phyloP scores from a whole-genome alignment of 2,797 vertebrate species.

The Helicolenus hilgendorfi region DNA sequence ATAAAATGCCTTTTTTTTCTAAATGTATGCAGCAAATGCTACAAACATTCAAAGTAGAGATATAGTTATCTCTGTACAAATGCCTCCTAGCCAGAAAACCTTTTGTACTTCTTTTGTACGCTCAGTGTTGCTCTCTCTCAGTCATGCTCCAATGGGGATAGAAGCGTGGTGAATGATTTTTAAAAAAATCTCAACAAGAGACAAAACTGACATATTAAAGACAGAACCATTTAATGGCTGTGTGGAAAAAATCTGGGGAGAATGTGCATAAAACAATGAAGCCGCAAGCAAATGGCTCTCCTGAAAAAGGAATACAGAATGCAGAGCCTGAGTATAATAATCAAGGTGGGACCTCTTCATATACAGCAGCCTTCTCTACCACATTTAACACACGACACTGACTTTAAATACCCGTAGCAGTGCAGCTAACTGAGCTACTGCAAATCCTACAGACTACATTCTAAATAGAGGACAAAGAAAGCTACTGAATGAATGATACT shows the following conservation, averaged over 20 bases:
- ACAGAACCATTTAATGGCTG: slow-evolving; percentile 31
- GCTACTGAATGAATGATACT: slow-evolving; percentile 13
- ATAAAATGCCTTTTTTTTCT: slow-evolving; percentile 15
- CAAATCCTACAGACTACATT: neutral
- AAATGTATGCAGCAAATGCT: slow-evolving; percentile 22
- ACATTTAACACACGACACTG: slow-evolving; percentile 8
- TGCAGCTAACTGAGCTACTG: neutral
- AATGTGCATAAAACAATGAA: slow-evolving; percentile 53
- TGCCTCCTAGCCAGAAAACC: slow-evolving; percentile 68
- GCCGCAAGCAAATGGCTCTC: slow-evolving; percentile 26
- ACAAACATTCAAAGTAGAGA: slow-evolving; percentile 54
- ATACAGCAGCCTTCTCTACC: neutral
- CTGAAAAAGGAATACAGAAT: slow-evolving; percentile 7
- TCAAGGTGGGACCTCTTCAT: slow-evolving; percentile 19
- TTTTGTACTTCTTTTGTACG: slow-evolving; percentile 44
- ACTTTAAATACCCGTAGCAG: neutral
- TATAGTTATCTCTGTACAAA: slow-evolving; percentile 52
- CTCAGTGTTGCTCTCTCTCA: slow-evolving; percentile 36
- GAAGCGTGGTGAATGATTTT: slow-evolving; percentile 65
- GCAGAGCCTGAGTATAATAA: slow-evolving; percentile 3
- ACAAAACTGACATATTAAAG: slow-evolving; percentile 67
- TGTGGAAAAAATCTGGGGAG: slow-evolving; percentile 41
- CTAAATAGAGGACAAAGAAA: slow-evolving; percentile 14
- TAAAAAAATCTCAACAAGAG: slow-evolving; percentile 50
- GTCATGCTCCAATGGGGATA: slow-evolving; percentile 58